These are phyloP conservation scores for Melangyna quadrimaculata DNA, from an alignment of 2,888 invertebrate genomes.

Conservation along the genomic window DNA sequence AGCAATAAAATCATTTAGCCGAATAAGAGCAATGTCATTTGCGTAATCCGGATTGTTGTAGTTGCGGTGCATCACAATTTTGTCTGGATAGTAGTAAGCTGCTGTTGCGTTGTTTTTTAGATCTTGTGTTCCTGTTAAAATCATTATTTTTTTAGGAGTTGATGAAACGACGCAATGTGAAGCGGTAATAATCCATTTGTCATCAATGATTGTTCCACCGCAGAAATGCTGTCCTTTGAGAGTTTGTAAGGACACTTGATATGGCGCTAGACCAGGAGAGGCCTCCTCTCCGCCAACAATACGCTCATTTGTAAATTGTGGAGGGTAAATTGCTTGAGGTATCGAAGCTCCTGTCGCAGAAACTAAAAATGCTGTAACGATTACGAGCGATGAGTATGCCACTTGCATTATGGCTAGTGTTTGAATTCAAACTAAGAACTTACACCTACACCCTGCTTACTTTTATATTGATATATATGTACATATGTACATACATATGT, in stretches of 20 bases:
- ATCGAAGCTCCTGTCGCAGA: neutral
- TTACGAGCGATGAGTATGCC: neutral
- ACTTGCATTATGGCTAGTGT: conserved; percentile 39
- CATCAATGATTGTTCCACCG: conserved; percentile 79
- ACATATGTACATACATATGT: no score
- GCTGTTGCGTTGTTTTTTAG: conserved; percentile 74
- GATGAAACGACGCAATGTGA: conserved; percentile 79
- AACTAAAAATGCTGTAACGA: neutral
- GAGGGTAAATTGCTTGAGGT: conserved; percentile 50
- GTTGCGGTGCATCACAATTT: conserved; percentile 76
- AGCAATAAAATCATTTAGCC: conserved; percentile 83
- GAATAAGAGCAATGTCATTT: conserved; percentile 87
- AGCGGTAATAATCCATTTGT: conserved; percentile 79
- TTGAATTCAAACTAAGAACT: conserved; percentile 27
- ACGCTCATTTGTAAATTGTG: conserved; percentile 73
- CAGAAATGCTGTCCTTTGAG: conserved; percentile 77
- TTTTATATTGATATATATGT: conserved; percentile 58
- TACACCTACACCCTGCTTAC: neutral
- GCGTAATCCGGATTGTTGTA: conserved; percentile 77
- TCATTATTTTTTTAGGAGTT: conserved; percentile 72
- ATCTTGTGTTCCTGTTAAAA: conserved; percentile 78
- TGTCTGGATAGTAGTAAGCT: conserved; percentile 76
- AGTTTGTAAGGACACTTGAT: conserved; percentile 78
- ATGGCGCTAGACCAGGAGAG: conserved; percentile 77
- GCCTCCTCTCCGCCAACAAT: conserved; percentile 79